A percentile compares a stretch with the other conserved stretches of the same genome.
Evolutionary conservation across 2,113 vertebrate species (phyloP).

Genomic region (Calidris pugnax): DNA sequence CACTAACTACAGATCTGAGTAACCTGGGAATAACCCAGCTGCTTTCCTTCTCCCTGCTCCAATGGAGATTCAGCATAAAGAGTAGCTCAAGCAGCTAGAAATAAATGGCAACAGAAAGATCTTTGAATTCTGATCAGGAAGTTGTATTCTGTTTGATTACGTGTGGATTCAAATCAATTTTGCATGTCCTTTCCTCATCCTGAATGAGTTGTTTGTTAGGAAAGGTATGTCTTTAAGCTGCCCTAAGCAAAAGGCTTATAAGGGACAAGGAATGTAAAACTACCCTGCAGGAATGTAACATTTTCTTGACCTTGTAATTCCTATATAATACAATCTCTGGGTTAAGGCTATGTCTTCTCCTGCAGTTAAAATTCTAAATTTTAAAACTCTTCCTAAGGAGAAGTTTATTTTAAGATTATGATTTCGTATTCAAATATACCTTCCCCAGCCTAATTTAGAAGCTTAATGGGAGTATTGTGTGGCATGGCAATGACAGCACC

Average conservation of each 20-base stretch:
- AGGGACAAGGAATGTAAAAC: slow-evolving; percentile 68
- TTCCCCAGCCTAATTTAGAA: neutral
- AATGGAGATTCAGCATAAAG: neutral
- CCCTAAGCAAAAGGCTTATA: slow-evolving; percentile 67
- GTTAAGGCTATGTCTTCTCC: neutral
- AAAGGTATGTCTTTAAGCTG: slow-evolving; percentile 65
- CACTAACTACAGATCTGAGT: neutral
- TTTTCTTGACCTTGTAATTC: slow-evolving; percentile 69
- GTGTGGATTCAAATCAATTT: neutral
- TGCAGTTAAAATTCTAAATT: slow-evolving; percentile 10
- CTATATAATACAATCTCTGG: slow-evolving; percentile 40
- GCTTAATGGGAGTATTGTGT: neutral
- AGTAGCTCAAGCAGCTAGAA: neutral
- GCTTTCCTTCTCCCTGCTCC: neutral
- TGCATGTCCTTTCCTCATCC: slow-evolving; percentile 8
- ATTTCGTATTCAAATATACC: neutral
- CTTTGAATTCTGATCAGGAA: neutral
- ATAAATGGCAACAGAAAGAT: neutral
- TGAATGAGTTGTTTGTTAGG: slow-evolving; percentile 63
- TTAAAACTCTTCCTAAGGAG: slow-evolving; percentile 9
- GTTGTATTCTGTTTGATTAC: neutral
- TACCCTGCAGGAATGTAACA: slow-evolving; percentile 69
- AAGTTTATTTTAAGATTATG: neutral
- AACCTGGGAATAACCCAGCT: neutral
- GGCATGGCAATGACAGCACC: neutral